These are phyloP conservation scores for Craniophora ligustri DNA, from an alignment of 2,888 invertebrate genomes.

Conservation along the genomic window DNA sequence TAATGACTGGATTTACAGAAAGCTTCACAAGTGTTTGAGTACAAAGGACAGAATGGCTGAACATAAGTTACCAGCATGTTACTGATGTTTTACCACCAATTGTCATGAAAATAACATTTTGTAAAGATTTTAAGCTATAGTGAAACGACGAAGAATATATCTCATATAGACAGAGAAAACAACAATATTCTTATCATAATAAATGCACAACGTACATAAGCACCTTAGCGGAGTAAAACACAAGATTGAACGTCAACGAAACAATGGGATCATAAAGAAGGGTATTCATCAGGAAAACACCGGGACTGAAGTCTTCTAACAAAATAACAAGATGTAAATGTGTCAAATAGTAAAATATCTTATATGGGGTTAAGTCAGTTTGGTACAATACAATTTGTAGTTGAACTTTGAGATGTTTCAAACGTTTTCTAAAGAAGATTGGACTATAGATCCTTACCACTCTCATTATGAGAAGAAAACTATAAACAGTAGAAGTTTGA, in stretches of 20 bases:
- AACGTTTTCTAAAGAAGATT: too few relatives aligned
- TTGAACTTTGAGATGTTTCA: too few relatives aligned
- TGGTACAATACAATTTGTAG: conserved; percentile 12
- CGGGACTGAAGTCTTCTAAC: conserved; percentile 21
- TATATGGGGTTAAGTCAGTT: background rate
- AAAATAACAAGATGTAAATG: conserved; percentile 22
- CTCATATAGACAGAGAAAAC: conserved; percentile 6
- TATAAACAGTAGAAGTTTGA: background rate
- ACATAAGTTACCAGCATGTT: too few relatives aligned
- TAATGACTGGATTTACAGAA: too few relatives aligned
- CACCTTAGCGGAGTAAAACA: conserved; percentile 23
- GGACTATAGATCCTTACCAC: too few relatives aligned
- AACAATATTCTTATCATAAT: conserved; percentile 18
- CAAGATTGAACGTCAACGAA: conserved; percentile 47
- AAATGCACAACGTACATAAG: conserved; percentile 22
- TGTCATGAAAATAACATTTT: too few relatives aligned
- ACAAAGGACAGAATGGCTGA: too few relatives aligned
- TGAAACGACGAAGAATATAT: too few relatives aligned
- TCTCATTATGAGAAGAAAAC: too few relatives aligned
- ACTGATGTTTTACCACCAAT: too few relatives aligned
- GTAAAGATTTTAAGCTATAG: too few relatives aligned
- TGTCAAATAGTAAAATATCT: conserved; percentile 24
- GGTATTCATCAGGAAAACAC: conserved; percentile 34
- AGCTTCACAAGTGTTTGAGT: too few relatives aligned
- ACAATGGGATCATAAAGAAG: conserved; percentile 40